Evolutionary conservation across 2,888 invertebrate species (phyloP), one percentile per base, ranked within the genome.

Genomic region (Nudaria mundana): DNA sequence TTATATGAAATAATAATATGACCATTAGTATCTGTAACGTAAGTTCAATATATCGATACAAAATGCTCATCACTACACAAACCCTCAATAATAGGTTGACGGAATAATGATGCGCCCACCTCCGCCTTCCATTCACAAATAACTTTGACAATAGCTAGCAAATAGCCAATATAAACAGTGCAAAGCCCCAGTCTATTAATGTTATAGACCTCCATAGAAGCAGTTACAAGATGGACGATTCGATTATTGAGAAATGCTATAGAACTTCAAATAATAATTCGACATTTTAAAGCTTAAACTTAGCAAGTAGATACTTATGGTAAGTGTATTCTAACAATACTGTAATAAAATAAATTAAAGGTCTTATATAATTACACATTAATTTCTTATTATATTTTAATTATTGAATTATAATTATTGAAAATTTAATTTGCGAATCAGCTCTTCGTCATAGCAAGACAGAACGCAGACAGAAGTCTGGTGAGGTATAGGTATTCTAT

Each of bases 41-140:
- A 25, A 16, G 8, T 18, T 22, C 15, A 11, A 36, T 37, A 37
- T 44, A 61, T 69, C 56, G 60, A 64, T 50, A 54, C 13, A 40
- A 28, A 10, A 14, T 12, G n/a, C 11, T 42, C 52, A 63, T 64
- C 73, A 53, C 74, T 80, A 69, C 44, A 42, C 44, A 42, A 60
- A 55, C 68, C 70, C 32, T 28, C 63, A 36, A 71, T 47, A 71
- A 71, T 73, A 54, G 69, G 43, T 66, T 69, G 70, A 70, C 74
- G 71, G 69, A 71, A 80, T 78, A 81, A 81, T 76, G 80, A 81
- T 76, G 75, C 65, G 80, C 84, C 84, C 76, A 83, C 86, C 84
- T 81, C 69, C 65, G 68, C 62, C 63, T 64, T 60, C 76, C 71
- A 82, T 87, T 84, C 73, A 79, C 56, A 51, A 72, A 76, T 80